Evolutionary conservation across 2,797 vertebrate species (phyloP), one percentile per base, ranked within the genome.

Genomic region (Oreortyx pictus): DNA sequence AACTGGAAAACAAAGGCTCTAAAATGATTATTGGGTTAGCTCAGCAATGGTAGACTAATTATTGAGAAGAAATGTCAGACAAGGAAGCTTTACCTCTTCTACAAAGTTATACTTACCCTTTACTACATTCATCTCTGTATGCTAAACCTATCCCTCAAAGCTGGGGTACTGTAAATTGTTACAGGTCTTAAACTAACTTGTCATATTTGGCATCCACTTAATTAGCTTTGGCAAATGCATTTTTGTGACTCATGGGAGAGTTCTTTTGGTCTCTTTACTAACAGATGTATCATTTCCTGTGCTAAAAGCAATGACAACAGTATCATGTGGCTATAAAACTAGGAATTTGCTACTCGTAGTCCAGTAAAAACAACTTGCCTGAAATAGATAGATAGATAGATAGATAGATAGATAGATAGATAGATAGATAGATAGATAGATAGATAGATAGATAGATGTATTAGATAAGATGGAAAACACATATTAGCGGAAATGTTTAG

Each of bases 201-300:
- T 98, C 98, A 97, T 97, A 98, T 98, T 98, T 98, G 98, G 98
- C 98, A 92, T 88, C 82, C 85, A 65, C 93, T 97, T 97, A 98
- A 98, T 98, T 99, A 97, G 96, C 97, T 98, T 98, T 98, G 98
- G 98, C 98, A 96, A 82, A 66, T 84, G 56, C 62, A 78, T 96
- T 95, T 95, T 93, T 90, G 95, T 98, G 98, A 98, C 97, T 99
- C 98, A 98, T 97, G 96, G 96, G 97, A 97, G 98, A 98, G 96
- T 96, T 96, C 92, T 90, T 95, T 88, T 47, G 77, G 94, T 95
- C 93, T 97, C 94, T 97, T 95, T 95, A 93, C 95, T 96, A 97
- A 96, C 96, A 97, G 97, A 97, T 97, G 96, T 94, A 95, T 81
- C 73, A 68, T 95, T 91, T 97, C 97, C 95, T 96, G 86, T 92